These are phyloP conservation scores for Sporophila hypoxantha DNA, from an alignment of 2,113 vertebrate genomes.

Conservation along the genomic window DNA sequence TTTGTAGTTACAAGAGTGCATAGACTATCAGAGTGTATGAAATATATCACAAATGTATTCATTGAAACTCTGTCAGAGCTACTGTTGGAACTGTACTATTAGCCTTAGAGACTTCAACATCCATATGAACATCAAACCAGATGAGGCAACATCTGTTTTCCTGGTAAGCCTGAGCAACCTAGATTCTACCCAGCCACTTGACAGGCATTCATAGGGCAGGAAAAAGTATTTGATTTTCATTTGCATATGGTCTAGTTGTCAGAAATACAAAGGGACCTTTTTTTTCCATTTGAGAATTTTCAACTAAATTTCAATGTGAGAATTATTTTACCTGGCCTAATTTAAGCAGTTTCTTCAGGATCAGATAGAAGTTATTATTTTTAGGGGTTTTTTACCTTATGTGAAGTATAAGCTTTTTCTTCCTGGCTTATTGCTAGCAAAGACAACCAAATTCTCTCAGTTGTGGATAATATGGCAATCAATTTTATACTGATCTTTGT, in stretches of 20 bases:
- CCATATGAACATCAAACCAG: conserved; percentile 44
- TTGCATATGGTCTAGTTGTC: conserved; percentile 21
- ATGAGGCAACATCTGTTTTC: conserved; percentile 61
- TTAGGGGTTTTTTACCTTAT: not conserved
- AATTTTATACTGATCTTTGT: not conserved
- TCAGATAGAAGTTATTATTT: not conserved
- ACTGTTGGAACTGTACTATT: conserved; percentile 63
- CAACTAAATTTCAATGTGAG: not conserved
- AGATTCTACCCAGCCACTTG: conserved; percentile 29
- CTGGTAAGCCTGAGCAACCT: conserved; percentile 31
- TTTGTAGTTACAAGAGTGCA: conserved; percentile 57
- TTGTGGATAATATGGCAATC: conserved; percentile 1
- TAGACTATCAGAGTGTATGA: conserved; percentile 51
- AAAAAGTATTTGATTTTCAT: conserved; percentile 44
- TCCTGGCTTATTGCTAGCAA: not conserved
- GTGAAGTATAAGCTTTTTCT: not conserved
- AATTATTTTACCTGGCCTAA: not conserved
- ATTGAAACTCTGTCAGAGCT: conserved; percentile 60
- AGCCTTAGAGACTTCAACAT: conserved; percentile 58
- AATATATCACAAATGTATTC: conserved; percentile 60
- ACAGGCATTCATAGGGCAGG: not conserved
- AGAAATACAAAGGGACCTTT: not conserved
- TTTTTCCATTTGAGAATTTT: not conserved
- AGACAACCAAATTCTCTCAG: not conserved
- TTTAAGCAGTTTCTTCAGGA: not conserved